Evolutionary conservation across 2,797 vertebrate genomes (phyloP), one percentile per base, ranked within the genome.

Genomic region (Uromys caudimaculatus): DNA sequence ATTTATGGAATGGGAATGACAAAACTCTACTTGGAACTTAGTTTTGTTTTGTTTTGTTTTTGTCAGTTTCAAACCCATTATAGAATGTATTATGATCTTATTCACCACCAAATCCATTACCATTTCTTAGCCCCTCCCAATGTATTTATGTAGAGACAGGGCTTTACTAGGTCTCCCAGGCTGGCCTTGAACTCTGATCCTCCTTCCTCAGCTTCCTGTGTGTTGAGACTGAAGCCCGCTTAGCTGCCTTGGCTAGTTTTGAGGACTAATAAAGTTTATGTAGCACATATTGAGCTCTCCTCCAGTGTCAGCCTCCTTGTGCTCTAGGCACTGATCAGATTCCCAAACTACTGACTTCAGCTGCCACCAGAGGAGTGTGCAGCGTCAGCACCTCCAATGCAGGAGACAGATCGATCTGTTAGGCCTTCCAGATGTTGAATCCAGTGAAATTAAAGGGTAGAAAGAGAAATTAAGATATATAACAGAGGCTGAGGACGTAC

Each of bases 1-100:
- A 29, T 77, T 77, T 87, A 83, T 6, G 23, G 11, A 90, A 64
- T 4, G 47, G 24, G 60, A 50, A 91, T 32, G 52, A 94, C 56
- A 86, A 62, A 93, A 95, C 58, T 71, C 89, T 86, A 82, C 69
- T 76, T n/a, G 50, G 52, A 62, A 88, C 14, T 89, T 78, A 64
- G 64, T 50, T 71, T 44, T 62, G 32, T 32, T 83, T 60, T 27
- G 3, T 71, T 21, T 29, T 52, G 6, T 56, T 58, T 29, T 60
- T 58, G 12, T 64, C 41, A 52, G 50, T 64, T 58, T 88, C 32
- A 69, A 27, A 69, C 7, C 64, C 21, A 50, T 69, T 58, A 88
- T 21, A 44, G 3, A 58, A 50, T 32, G 16, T 41, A 88, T 73
- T 56, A 9, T 88, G 50, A 32, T 58, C 67, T 56, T 32, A 88